A percentile compares a stretch with the other conserved stretches of the same genome.
These are phyloP conservation scores for Trichomalopsis sarcophagae DNA, from an alignment of 1,140 invertebrate genomes.

Conservation along the genomic window DNA sequence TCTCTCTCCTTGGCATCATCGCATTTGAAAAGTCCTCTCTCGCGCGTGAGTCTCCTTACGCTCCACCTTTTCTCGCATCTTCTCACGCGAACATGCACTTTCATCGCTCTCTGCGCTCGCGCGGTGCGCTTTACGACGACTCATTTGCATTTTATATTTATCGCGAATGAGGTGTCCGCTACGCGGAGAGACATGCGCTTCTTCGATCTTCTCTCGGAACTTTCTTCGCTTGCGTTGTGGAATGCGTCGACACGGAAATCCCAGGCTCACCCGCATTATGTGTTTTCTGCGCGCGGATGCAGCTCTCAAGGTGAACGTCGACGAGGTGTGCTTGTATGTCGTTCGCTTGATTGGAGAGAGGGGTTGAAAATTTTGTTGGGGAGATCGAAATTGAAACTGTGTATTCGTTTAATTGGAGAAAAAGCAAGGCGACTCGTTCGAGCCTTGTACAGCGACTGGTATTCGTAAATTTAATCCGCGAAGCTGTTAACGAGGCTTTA, in stretches of 20 bases:
- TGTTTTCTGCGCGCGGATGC: background rate
- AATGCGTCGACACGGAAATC: conserved; percentile 51
- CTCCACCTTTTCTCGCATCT: background rate
- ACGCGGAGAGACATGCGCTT: conserved; percentile 23
- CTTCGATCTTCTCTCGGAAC: conserved; percentile 1
- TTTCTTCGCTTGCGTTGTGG: conserved; percentile 29
- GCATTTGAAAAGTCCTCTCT: background rate
- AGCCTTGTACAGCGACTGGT: too few relatives aligned
- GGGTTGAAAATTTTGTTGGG: too few relatives aligned
- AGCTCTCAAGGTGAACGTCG: background rate
- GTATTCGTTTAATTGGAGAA: too few relatives aligned
- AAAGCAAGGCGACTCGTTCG: too few relatives aligned
- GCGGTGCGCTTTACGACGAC: conserved; percentile 58
- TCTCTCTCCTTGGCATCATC: too few relatives aligned
- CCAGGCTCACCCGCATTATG: conserved; percentile 13
- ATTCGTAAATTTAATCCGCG: background rate
- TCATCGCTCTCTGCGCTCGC: conserved; percentile 40
- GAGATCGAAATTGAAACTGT: background rate
- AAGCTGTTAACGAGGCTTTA: background rate
- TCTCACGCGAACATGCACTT: conserved; percentile 33
- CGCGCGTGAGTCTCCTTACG: too few relatives aligned
- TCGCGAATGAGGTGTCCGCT: conserved; percentile 58
- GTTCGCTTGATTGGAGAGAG: background rate
- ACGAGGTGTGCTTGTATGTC: background rate
- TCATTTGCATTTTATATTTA: conserved; percentile 70